A percentile compares a stretch with the other conserved stretches of the same genome.
Conservation (phyloP, 2,888 invertebrate genomes). For the Spicauda simplicius region DNA sequence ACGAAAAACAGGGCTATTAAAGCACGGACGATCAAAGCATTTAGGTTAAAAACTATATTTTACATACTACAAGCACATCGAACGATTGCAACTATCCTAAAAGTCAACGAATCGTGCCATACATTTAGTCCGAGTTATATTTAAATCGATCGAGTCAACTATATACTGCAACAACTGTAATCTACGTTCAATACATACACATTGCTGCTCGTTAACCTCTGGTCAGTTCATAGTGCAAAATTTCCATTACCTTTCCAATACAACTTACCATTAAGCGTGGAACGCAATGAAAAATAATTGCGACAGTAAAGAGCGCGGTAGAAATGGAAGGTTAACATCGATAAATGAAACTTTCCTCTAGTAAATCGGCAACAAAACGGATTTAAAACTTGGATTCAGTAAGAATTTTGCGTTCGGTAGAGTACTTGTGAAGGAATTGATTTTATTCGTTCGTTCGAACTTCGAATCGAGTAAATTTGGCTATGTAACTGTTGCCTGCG, state of each 20-base stretch:
- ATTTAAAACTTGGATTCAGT: slow-evolving; percentile 30
- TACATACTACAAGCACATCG: neutral
- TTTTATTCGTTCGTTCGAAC: slow-evolving; percentile 25
- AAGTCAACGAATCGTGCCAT: neutral
- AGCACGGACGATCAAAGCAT: too few relatives aligned
- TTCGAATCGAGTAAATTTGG: slow-evolving; percentile 34
- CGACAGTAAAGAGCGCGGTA: slow-evolving; percentile 21
- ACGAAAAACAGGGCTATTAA: too few relatives aligned
- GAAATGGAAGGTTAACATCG: slow-evolving; percentile 24
- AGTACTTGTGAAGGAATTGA: slow-evolving; percentile 28
- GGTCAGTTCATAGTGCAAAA: slow-evolving; percentile 26
- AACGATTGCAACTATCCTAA: neutral
- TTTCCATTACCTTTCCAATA: slow-evolving; percentile 29
- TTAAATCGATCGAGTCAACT: neutral
- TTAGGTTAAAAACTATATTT: too few relatives aligned
- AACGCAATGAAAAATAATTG: slow-evolving; percentile 33
- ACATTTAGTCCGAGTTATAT: neutral
- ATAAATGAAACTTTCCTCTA: slow-evolving; percentile 20
- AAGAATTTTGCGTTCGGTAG: slow-evolving; percentile 17
- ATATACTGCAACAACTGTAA: slow-evolving; percentile 13
- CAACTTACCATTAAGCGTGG: slow-evolving; percentile 24
- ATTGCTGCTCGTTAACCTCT: slow-evolving; percentile 16
- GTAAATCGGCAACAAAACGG: slow-evolving; percentile 27
- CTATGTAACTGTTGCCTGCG: slow-evolving; percentile 49
- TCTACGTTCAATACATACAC: slow-evolving; percentile 21